phyloP scores from a whole-genome alignment of 2,888 invertebrate species.

The Synergus itoensis region DNA sequence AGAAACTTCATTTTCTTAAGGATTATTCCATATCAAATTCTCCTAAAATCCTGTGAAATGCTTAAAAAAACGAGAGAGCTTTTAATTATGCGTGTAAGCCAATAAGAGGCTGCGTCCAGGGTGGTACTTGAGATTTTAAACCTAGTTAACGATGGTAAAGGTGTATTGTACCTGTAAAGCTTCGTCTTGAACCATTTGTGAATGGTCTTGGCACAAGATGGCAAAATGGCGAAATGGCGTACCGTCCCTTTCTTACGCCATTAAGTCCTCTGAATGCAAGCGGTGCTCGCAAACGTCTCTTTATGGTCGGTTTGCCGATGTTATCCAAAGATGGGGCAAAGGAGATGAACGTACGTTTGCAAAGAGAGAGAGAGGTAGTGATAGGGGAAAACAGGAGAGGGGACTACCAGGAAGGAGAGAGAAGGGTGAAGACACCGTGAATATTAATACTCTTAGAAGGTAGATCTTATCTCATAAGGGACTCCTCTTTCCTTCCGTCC shows the following conservation, averaged over 20 bases:
- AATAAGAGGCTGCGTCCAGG: conserved; percentile 33
- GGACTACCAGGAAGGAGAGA: conserved; percentile 45
- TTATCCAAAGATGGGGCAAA: conserved; percentile 60
- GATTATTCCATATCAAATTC: no score
- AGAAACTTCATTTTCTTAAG: no score
- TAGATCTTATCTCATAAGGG: conserved; percentile 70
- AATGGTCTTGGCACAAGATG: conserved; percentile 39
- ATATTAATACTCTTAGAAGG: conserved; percentile 72
- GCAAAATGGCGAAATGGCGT: conserved; percentile 52
- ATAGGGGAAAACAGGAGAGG: conserved; percentile 52
- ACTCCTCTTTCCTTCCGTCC: conserved; percentile 63
- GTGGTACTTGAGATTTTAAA: conserved; percentile 44
- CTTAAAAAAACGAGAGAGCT: no score
- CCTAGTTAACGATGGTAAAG: conserved; percentile 51
- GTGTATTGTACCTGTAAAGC: background rate
- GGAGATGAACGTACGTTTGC: conserved; percentile 53
- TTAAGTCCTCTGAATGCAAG: conserved; percentile 55
- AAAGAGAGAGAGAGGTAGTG: conserved; percentile 46
- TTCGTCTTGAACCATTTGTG: conserved; percentile 39
- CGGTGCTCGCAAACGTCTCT: conserved; percentile 52
- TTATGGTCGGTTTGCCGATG: conserved; percentile 64
- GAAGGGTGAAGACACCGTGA: conserved; percentile 63
- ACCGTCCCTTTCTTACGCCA: conserved; percentile 48
- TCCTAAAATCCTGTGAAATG: no score
- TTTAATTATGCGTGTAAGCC: conserved; percentile 46